Percentiles rank a stretch among this genome's conserved stretches.
Conservation (phyloP, 2,797 vertebrate species). For the Moxostoma hubbsi region DNA sequence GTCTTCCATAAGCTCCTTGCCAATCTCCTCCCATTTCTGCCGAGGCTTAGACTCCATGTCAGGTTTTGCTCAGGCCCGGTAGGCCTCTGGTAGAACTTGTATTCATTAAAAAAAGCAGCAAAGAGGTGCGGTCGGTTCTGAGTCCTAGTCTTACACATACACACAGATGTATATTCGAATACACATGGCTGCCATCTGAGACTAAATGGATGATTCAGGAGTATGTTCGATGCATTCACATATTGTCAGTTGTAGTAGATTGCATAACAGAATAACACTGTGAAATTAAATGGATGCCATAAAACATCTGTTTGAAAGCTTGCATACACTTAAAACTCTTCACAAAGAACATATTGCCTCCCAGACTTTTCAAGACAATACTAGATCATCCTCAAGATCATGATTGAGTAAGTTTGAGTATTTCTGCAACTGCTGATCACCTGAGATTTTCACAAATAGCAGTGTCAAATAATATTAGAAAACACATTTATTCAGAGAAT, state of each 20-base stretch:
- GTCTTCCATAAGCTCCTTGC: conserved; percentile 63
- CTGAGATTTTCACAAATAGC: no score
- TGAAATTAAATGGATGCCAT: not conserved
- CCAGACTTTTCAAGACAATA: conserved; percentile 8
- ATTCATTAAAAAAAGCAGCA: conserved; percentile 37
- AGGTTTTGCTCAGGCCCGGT: conserved; percentile 55
- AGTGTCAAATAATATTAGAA: no score
- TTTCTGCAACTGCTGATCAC: no score
- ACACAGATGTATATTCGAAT: not conserved
- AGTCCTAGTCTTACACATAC: conserved; percentile 25
- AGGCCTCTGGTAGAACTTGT: conserved; percentile 55
- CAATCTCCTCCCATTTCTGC: conserved; percentile 8
- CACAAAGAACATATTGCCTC: not conserved
- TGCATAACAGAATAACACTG: not conserved
- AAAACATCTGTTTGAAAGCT: not conserved
- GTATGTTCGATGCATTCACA: not conserved
- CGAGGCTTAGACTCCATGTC: conserved; percentile 23
- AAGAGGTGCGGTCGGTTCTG: conserved; percentile 22
- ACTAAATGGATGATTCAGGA: conserved; percentile 15
- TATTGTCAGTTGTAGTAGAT: not conserved
- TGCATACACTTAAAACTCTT: conserved; percentile 7
- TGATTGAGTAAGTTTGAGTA: no score
- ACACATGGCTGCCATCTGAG: conserved; percentile 23
- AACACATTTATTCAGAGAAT: no score
- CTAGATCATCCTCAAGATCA: not conserved